These are phyloP conservation scores for Lepetodrilus schrolli DNA, from an alignment of 2,888 invertebrate genomes.

Conservation along the genomic window DNA sequence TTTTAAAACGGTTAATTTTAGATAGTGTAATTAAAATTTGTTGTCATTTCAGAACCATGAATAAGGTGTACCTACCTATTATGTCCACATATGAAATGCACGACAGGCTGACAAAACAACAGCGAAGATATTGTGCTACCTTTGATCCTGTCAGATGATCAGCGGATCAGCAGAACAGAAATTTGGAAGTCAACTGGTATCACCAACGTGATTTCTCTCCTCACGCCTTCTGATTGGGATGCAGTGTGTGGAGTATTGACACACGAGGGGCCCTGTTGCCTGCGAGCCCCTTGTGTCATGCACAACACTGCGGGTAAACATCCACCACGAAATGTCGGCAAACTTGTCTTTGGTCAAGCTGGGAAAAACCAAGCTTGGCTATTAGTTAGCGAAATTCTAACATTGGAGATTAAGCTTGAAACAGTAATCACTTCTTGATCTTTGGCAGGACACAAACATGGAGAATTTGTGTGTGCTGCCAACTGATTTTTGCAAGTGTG, in stretches of 20 bases:
- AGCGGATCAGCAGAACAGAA: not conserved
- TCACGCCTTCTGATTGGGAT: constrained; percentile 10
- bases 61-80: too few species aligned
- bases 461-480: too few species aligned
- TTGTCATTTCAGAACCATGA: too few species aligned
- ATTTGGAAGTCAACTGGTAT: constrained; percentile 11
- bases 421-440: not conserved
- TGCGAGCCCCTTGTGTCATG: constrained; percentile 1
- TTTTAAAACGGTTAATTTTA: too few species aligned
- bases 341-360: constrained; percentile 1
- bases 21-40: too few species aligned
- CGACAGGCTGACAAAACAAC: not conserved
- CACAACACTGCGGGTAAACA: not conserved
- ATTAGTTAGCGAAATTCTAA: constrained; percentile 17
- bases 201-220: not conserved
- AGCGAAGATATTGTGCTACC: too few species aligned
- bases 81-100: too few species aligned
- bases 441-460: not conserved
- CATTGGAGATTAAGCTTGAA: not conserved
- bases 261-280: not conserved
- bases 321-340: not conserved
- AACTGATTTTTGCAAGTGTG: too few species aligned
- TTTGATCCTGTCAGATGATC: not conserved
- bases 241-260: constrained; percentile 3
- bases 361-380: constrained; percentile 2